These are phyloP conservation scores for Nebria brevicollis DNA, from an alignment of 2,888 invertebrate species.

Conservation along the genomic window DNA sequence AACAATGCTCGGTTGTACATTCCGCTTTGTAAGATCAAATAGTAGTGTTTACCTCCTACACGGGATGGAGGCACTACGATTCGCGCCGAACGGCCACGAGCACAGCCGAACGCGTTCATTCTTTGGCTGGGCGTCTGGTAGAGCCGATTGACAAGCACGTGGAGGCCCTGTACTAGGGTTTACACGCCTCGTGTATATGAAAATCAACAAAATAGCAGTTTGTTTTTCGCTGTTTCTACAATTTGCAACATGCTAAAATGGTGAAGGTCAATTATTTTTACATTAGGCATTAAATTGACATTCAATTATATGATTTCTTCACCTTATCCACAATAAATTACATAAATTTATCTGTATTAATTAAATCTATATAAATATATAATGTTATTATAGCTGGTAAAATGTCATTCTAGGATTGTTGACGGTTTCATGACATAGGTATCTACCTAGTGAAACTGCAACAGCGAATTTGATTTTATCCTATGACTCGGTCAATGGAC, in stretches of 20 bases:
- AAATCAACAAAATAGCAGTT: conserved; percentile 17
- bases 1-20: conserved; percentile 12
- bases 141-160: conserved; percentile 58
- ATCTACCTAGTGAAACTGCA: background rate
- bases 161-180: conserved; percentile 60
- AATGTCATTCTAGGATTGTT: too few species aligned
- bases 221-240: conserved; percentile 25
- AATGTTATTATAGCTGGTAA: too few species aligned
- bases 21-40: conserved; percentile 51
- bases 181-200: conserved; percentile 48
- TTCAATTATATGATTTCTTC: background rate
- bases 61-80: conserved; percentile 36
- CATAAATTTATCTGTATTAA: background rate
- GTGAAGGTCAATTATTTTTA: conserved; percentile 24
- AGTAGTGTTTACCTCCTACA: conserved; percentile 60
- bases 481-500: conserved; percentile 10
- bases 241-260: background rate
- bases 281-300: conserved; percentile 7
- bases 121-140: conserved; percentile 52
- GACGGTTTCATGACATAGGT: too few species aligned
- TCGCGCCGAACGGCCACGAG: background rate
- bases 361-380: background rate
- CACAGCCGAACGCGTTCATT: conserved; percentile 15
- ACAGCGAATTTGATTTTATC: background rate
- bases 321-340: background rate